phyloP scores from a whole-genome alignment of 2,888 invertebrate genomes.

The Euzophera pinguis region DNA sequence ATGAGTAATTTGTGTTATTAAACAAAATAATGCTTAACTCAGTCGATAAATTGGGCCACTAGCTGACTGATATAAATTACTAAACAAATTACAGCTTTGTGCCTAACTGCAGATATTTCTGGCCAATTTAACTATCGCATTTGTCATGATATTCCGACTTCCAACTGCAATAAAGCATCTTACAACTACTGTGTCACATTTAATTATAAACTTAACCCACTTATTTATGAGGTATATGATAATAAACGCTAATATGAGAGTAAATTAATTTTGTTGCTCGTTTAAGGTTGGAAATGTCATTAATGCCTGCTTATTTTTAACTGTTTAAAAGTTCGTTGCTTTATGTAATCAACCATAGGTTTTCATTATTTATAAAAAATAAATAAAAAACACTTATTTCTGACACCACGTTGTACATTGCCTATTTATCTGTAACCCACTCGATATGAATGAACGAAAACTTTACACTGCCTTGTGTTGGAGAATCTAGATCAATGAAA shows the following conservation, averaged over 20 bases:
- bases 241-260: background rate
- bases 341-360: too few relatives aligned
- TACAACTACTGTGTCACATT: conserved; percentile 8
- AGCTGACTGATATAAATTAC: conserved; percentile 3
- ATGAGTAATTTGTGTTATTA: background rate
- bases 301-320: too few relatives aligned
- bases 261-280: too few relatives aligned
- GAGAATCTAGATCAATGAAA: too few relatives aligned
- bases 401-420: too few relatives aligned
- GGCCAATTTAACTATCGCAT: conserved; percentile 13
- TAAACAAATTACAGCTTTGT: conserved; percentile 2
- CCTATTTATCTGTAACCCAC: too few relatives aligned
- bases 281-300: too few relatives aligned
- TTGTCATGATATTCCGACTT: conserved; percentile 7
- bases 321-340: too few relatives aligned
- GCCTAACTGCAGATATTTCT: conserved; percentile 11
- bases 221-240: conserved; percentile 2
- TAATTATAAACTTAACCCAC: conserved; percentile 11
- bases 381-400: too few relatives aligned
- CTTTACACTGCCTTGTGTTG: too few relatives aligned
- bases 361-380: too few relatives aligned
- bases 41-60: background rate
- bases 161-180: conserved; percentile 9
- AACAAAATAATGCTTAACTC: background rate
- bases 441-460: too few relatives aligned